phyloP scores from a whole-genome alignment of 2,113 vertebrate genomes.

The Siniperca chuatsi region DNA sequence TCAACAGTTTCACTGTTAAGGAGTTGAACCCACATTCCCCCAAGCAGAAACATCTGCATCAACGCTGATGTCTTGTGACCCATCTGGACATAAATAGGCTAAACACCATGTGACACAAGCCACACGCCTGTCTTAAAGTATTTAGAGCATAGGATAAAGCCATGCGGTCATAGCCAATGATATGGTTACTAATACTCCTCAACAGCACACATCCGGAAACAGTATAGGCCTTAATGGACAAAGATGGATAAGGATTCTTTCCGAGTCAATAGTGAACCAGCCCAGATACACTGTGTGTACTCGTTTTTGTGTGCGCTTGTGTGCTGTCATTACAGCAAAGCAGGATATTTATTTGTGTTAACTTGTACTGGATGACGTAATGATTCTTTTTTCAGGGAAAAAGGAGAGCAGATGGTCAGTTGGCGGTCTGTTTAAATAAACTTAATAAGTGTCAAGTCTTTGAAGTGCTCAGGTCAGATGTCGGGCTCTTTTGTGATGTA shows the following conservation, averaged over 20 bases:
- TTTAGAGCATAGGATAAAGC: constrained; percentile 58
- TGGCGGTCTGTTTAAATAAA: constrained; percentile 48
- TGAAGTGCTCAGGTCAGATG: constrained; percentile 41
- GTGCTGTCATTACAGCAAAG: constrained; percentile 28
- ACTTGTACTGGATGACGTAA: constrained; percentile 49
- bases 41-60: constrained; percentile 28
- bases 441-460: constrained; percentile 35
- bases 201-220: constrained; percentile 66
- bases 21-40: constrained; percentile 1
- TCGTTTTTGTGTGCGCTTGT: constrained; percentile 6
- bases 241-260: constrained; percentile 67
- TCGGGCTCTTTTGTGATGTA: constrained; percentile 1
- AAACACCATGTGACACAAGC: constrained; percentile 66
- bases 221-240: constrained; percentile 67
- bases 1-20: background rate
- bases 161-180: constrained; percentile 63
- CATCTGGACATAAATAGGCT: constrained; percentile 45
- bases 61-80: constrained; percentile 49
- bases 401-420: constrained; percentile 41
- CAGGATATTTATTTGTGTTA: constrained; percentile 46
- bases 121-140: constrained; percentile 68
- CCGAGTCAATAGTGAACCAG: constrained; percentile 54
- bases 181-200: constrained; percentile 62
- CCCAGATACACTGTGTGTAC: constrained; percentile 42
- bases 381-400: constrained; percentile 10